phyloP scores from a whole-genome alignment of 2,113 vertebrate species.

The Piaya cayana region DNA sequence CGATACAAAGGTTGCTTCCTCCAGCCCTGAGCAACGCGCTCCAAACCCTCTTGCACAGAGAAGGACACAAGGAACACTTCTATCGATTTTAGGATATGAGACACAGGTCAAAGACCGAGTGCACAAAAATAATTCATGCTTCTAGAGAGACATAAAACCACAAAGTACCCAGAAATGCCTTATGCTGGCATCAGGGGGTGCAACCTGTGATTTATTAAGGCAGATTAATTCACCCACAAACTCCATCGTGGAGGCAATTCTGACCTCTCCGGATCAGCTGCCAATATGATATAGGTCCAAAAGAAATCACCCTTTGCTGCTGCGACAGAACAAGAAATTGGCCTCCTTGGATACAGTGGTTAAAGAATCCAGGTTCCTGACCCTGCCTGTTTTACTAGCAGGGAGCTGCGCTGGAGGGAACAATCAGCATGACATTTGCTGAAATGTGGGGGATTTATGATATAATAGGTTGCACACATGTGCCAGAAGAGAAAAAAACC shows the following conservation, averaged over 20 bases:
- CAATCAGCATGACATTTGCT: conserved; percentile 79
- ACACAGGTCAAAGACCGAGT: not conserved
- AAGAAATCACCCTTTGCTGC: conserved; percentile 70
- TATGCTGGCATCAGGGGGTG: not conserved
- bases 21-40: conserved; percentile 26
- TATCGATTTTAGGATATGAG: not conserved
- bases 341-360: conserved; percentile 72
- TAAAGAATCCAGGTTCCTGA: conserved; percentile 82
- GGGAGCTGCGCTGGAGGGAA: conserved; percentile 78
- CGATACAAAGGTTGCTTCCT: conserved; percentile 42
- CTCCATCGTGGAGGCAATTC: not conserved
- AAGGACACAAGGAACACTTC: not conserved
- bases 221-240: conserved; percentile 33
- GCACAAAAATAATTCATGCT: not conserved
- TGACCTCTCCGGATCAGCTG: conserved; percentile 67
- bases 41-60: conserved; percentile 33
- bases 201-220: not conserved
- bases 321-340: conserved; percentile 77
- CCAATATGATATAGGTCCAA: conserved; percentile 74
- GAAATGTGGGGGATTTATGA: conserved; percentile 80
- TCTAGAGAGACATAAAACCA: not conserved
- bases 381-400: conserved; percentile 77
- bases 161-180: not conserved
- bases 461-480: conserved; percentile 77
- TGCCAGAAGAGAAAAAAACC: conserved; percentile 67